phyloP scores from a whole-genome alignment of 2,888 invertebrate species.

The Lissonota sp. region DNA sequence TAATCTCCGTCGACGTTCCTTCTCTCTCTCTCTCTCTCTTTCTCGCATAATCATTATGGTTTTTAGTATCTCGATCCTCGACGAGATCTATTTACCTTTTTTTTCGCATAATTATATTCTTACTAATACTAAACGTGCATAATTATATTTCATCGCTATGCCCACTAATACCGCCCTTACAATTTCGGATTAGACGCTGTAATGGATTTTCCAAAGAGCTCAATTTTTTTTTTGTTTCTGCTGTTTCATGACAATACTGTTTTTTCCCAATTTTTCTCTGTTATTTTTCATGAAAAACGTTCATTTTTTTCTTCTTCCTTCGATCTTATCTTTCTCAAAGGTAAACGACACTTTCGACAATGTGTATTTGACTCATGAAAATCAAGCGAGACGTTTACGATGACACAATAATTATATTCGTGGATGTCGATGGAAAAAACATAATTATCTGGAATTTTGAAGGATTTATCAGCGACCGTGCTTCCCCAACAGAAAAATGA shows the following conservation, averaged over 20 bases:
- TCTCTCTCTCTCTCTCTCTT: no score
- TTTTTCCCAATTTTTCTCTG: conserved; percentile 59
- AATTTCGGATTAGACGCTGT: conserved; percentile 71
- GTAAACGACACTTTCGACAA: conserved; percentile 60
- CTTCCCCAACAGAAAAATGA: no score
- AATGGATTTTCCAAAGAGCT: conserved; percentile 65
- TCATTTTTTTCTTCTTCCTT: background rate
- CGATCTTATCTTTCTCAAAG: conserved; percentile 21
- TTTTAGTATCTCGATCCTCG: conserved; percentile 70
- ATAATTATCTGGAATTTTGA: conserved; percentile 16
- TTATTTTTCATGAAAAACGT: conserved; percentile 1
- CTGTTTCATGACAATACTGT: background rate
- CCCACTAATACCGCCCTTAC: conserved; percentile 71
- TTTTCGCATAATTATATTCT: conserved; percentile 69
- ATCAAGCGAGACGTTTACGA: conserved; percentile 65
- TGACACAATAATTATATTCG: conserved; percentile 61
- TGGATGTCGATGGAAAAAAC: conserved; percentile 66
- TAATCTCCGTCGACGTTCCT: conserved; percentile 68
- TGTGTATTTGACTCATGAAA: conserved; percentile 55
- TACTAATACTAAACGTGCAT: conserved; percentile 79
- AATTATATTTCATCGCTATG: conserved; percentile 70
- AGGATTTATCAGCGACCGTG: no score
- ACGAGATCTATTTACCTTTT: conserved; percentile 66
- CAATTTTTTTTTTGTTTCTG: conserved; percentile 32
- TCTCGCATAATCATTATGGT: conserved; percentile 53